These are phyloP conservation scores for Benitochromis conjunctus DNA, from an alignment of 2,113 vertebrate genomes.

Conservation along the genomic window DNA sequence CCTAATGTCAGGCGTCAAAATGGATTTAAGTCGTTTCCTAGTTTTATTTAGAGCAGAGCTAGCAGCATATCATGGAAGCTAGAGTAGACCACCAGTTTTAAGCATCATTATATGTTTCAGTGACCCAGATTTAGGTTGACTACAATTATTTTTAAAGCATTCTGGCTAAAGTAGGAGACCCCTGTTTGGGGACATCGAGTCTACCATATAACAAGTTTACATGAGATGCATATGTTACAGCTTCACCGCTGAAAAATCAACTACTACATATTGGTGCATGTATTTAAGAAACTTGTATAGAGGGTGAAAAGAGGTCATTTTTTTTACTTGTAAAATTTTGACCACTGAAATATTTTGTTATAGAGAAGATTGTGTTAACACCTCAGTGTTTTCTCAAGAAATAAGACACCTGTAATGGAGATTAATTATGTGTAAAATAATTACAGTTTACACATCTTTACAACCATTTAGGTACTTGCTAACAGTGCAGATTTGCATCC, in stretches of 20 bases:
- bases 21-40: not conserved
- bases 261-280: not conserved
- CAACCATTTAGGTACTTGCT: not conserved
- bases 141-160: not conserved
- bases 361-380: not conserved
- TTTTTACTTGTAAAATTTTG: not conserved
- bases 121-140: not conserved
- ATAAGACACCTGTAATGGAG: not conserved
- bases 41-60: not conserved
- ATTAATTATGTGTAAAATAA: not conserved
- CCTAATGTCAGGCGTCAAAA: not conserved
- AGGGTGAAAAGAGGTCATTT: not conserved
- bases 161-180: not conserved
- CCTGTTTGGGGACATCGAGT: not conserved
- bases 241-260: not conserved
- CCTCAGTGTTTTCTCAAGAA: not conserved
- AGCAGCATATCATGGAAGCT: not conserved
- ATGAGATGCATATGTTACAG: not conserved
- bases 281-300: not conserved
- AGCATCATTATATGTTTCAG: not conserved
- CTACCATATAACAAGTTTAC: not conserved
- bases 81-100: not conserved
- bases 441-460: not conserved
- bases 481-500: slow-evolving; percentile 8
- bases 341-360: not conserved